Base-by-base conservation (phyloP, 2,797 vertebrate genomes). In the Glyptemys insculpta region DNA sequence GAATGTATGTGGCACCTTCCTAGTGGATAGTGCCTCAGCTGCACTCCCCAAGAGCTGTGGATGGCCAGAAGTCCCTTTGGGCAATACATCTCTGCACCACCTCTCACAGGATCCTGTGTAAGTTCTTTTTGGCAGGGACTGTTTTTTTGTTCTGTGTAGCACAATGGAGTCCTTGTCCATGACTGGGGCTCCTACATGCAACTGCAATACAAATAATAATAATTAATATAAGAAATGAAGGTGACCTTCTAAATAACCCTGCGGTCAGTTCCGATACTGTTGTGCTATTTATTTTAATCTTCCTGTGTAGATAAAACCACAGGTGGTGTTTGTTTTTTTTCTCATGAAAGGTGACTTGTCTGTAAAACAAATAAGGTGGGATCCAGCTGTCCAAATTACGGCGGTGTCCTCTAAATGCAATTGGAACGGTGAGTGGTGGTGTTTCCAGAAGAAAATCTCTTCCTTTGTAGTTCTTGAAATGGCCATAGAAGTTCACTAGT, bases 331-430 rank as follows among this genome's bases (percentile, higher is more conserved):
- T n/a, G 4, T 91, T 91, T 25, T 91, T 92, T 90, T 89, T 94
- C 44, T 31, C 92, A 86, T 83, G 85, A 91, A 94, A 83, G 92
- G 88, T 96, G 94, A 89, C 83, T 95, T 95, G 89, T 87, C 92
- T 95, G 79, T 92, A 96, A 96, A 97, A 91, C 93, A 96, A 97
- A 96, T 94, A 93, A 89, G 37, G 83, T 95, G 93, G 81, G 87
- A 8, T 12, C 91, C 96, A 97, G 96, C 94, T 97, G 97, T 88
- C 96, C 87, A 94, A 79, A 94, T 96, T 95, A 83, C 76, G 37
- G 65, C 19, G n/a, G n/a, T 37, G 65, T 68, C 94, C 83, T 91
- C 59, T 93, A 86, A 37, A 93, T 95, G 91, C 92, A 95, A 31
- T 93, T 97, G 92, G 93, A 97, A 96, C 90, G 95, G 85, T 85